phyloP scores from a whole-genome alignment of 35 echinoderm and acorn worm species.

The Holothuria glaberrima region DNA sequence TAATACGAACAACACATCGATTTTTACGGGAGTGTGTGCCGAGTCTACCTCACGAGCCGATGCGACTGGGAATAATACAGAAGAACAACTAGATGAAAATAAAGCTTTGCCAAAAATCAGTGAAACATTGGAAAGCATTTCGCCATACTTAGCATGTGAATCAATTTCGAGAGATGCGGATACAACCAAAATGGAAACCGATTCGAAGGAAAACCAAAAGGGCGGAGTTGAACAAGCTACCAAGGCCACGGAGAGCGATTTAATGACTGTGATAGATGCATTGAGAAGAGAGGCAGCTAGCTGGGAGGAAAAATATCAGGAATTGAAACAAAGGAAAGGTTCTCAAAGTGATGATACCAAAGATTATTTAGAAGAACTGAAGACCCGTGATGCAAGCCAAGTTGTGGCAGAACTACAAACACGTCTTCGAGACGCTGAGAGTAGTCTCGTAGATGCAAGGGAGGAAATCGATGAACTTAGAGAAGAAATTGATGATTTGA shows the following conservation, averaged over 20 bases:
- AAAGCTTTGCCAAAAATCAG: conserved; percentile 19
- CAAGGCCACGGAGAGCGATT: conserved; percentile 42
- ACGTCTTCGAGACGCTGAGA: conserved; percentile 65
- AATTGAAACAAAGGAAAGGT: conserved; percentile 37
- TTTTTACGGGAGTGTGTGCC: conserved; percentile 12
- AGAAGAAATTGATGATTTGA: conserved; percentile 72
- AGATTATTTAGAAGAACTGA: conserved; percentile 55
- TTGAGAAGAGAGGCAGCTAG: conserved; percentile 37
- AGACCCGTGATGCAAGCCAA: conserved; percentile 24
- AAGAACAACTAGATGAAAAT: conserved; percentile 9
- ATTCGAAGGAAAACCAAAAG: conserved; percentile 63
- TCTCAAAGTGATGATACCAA: conserved; percentile 27
- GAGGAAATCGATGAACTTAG: conserved; percentile 77
- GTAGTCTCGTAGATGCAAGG: conserved; percentile 68
- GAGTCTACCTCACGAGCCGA: not conserved
- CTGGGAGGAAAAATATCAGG: conserved; percentile 62
- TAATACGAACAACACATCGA: not conserved
- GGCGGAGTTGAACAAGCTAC: conserved; percentile 55
- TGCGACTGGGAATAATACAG: conserved; percentile 17
- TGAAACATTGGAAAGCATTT: conserved; percentile 37
- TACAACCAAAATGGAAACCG: conserved; percentile 54
- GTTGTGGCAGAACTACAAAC: conserved; percentile 70
- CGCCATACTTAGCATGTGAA: not conserved
- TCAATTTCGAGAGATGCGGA: conserved; percentile 18
- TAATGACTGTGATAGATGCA: conserved; percentile 66